Conservation (phyloP, 2,888 invertebrate genomes). For the Geotrupes spiniger region DNA sequence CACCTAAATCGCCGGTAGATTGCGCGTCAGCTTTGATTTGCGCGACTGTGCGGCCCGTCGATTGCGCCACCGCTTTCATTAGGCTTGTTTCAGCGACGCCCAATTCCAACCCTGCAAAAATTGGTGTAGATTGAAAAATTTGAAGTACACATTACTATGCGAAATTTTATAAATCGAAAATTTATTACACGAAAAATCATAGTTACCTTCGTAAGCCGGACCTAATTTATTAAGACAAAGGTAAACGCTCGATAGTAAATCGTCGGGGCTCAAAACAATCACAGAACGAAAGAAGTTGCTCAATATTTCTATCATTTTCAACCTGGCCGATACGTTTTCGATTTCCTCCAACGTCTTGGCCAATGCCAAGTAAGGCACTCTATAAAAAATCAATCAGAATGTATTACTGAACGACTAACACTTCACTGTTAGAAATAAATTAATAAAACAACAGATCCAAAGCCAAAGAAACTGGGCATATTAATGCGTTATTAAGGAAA, state of each 20-base stretch:
- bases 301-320: slow-evolving; percentile 89
- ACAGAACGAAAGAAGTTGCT: slow-evolving; percentile 92
- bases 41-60: slow-evolving; percentile 80
- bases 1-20: slow-evolving; percentile 82
- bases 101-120: slow-evolving; percentile 67
- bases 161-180: no score
- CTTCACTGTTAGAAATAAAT: no score
- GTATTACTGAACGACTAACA: slow-evolving; percentile 9
- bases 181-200: background rate
- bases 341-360: slow-evolving; percentile 88
- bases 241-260: slow-evolving; percentile 87
- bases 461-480: no score
- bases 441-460: no score
- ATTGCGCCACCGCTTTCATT: slow-evolving; percentile 90
- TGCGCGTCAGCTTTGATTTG: slow-evolving; percentile 76
- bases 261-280: slow-evolving; percentile 82
- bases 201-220: slow-evolving; percentile 86
- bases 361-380: slow-evolving; percentile 90
- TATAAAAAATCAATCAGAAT: slow-evolving; percentile 43
- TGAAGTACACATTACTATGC: background rate
- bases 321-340: slow-evolving; percentile 77
- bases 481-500: no score
- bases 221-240: slow-evolving; percentile 94
- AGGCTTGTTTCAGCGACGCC: slow-evolving; percentile 94
- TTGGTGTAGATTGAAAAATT: no score